Conservation (phyloP, 2,113 vertebrate species). For the Miniopterus natalensis region DNA sequence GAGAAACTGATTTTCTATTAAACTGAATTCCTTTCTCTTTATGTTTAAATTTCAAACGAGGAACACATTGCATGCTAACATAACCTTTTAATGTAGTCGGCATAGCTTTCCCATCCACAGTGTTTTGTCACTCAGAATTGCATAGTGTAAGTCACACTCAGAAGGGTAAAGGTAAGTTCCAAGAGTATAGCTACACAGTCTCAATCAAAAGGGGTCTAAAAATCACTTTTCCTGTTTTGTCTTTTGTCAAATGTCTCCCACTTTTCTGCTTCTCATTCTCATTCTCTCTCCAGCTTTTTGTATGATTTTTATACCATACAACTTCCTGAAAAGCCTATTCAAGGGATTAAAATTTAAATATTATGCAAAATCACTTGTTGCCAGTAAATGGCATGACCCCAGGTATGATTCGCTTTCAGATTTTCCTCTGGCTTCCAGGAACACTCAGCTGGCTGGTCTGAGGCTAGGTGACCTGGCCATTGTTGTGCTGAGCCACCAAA, state of each 20-base stretch:
- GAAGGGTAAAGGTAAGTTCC: slow-evolving; percentile 1
- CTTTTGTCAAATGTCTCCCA: background rate
- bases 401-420: slow-evolving; percentile 7
- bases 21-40: slow-evolving; percentile 31
- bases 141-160: background rate
- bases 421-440: background rate
- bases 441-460: background rate
- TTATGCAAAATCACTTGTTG: background rate
- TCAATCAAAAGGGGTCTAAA: slow-evolving; percentile 40
- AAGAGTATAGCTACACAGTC: background rate
- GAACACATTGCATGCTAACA: background rate
- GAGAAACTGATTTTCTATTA: slow-evolving; percentile 49
- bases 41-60: slow-evolving; percentile 43
- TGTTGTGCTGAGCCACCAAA: background rate
- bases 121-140: background rate
- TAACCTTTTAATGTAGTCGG: slow-evolving; percentile 27
- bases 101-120: background rate
- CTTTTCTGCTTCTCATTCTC: background rate
- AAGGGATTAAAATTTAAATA: slow-evolving; percentile 53
- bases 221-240: slow-evolving; percentile 31
- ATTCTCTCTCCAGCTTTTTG: background rate
- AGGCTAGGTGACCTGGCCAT: background rate
- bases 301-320: background rate
- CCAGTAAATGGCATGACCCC: background rate
- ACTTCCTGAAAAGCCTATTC: background rate